These are phyloP conservation scores for Amiota minor DNA, from an alignment of 2,888 invertebrate species.

Conservation along the genomic window DNA sequence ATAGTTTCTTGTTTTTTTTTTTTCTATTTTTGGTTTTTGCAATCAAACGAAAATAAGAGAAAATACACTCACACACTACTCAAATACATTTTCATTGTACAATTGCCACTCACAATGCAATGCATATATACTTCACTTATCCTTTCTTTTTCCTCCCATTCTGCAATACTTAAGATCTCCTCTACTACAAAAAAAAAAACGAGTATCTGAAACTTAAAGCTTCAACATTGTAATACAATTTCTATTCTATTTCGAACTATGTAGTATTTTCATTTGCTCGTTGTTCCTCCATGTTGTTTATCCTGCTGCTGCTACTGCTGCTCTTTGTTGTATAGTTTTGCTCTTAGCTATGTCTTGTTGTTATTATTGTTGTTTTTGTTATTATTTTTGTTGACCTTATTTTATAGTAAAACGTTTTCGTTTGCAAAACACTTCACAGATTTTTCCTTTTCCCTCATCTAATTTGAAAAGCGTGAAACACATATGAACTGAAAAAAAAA, in stretches of 20 bases:
- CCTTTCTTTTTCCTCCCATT: not conserved
- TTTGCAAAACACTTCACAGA: not conserved
- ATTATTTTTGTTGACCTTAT: slow-evolving; percentile 5
- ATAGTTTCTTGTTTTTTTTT: not conserved
- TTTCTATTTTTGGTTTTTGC: slow-evolving; percentile 2
- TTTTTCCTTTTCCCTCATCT: not conserved
- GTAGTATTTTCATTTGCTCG: no score
- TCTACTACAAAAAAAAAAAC: no score
- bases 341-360: not conserved
- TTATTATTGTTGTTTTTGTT: not conserved
- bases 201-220: not conserved
- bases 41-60: slow-evolving; percentile 14
- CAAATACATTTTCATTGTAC: not conserved
- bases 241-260: no score
- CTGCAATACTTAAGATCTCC: no score
- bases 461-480: slow-evolving; percentile 1
- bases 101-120: slow-evolving; percentile 2
- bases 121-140: not conserved
- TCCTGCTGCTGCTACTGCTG: not conserved
- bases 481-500: not conserved
- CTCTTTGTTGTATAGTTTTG: not conserved
- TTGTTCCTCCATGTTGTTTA: no score
- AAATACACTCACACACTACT: slow-evolving; percentile 3
- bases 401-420: not conserved
- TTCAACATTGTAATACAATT: not conserved